These are phyloP conservation scores for Ceratothoa steindachneri DNA, from an alignment of 2,888 invertebrate species.

Conservation along the genomic window DNA sequence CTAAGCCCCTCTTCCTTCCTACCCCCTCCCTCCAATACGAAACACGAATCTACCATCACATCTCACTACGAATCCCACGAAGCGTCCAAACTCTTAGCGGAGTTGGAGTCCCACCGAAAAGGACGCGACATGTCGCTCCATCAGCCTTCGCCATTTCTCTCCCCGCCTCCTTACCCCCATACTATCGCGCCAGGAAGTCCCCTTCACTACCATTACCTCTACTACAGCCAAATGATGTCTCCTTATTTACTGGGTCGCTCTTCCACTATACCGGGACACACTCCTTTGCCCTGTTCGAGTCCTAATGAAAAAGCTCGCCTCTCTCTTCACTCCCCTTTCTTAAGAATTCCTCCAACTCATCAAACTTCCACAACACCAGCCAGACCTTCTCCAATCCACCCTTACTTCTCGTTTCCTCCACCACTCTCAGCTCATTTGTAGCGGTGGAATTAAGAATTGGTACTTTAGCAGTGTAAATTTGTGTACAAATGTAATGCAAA, in stretches of 20 bases:
- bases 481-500: neutral
- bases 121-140: conserved; percentile 8
- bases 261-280: conserved; percentile 20
- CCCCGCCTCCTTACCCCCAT: conserved; percentile 30
- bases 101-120: conserved; percentile 3
- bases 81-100: neutral
- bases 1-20: conserved; percentile 32
- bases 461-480: neutral
- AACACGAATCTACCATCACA: neutral
- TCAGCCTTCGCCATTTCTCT: conserved; percentile 23
- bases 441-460: neutral
- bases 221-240: conserved; percentile 41
- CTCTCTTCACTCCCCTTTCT: conserved; percentile 29
- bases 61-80: neutral
- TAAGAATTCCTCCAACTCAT: conserved; percentile 17
- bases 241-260: conserved; percentile 37
- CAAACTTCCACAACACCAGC: conserved; percentile 26
- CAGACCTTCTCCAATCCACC: conserved; percentile 38
- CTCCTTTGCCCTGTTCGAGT: neutral
- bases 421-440: conserved; percentile 34
- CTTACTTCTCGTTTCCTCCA: conserved; percentile 34
- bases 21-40: neutral
- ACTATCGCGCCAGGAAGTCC: conserved; percentile 21
- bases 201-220: conserved; percentile 35
- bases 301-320: conserved; percentile 22